Conservation (phyloP, 2,797 vertebrate genomes). For the Spheniscus humboldti region DNA sequence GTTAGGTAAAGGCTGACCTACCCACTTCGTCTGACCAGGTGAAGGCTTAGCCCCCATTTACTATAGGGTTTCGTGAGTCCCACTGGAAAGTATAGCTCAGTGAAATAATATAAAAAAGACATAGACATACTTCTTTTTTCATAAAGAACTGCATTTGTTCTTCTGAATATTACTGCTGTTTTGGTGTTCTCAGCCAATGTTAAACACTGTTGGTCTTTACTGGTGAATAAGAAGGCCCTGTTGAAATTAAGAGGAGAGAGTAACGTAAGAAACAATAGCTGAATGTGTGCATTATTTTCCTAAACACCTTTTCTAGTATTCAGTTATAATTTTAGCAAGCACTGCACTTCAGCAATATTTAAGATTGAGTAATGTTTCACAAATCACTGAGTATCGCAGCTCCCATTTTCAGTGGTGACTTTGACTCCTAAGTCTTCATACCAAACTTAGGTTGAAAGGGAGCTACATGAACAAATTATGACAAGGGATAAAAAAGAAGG, state of each 20-base stretch:
- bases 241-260: slow-evolving; percentile 8
- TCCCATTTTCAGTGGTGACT: not conserved
- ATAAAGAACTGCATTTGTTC: slow-evolving; percentile 77
- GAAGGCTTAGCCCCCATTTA: not conserved
- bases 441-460: not conserved
- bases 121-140: slow-evolving; percentile 82
- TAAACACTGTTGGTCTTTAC: slow-evolving; percentile 87
- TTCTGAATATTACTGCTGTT: slow-evolving; percentile 75
- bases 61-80: not conserved
- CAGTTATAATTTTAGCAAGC: not conserved
- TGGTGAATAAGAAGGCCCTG: slow-evolving; percentile 86
- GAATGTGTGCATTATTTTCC: not conserved
- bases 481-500: not conserved
- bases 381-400: not conserved
- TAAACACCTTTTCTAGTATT: not conserved
- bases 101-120: not conserved
- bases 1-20: not conserved
- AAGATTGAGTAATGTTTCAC: not conserved
- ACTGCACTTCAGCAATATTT: not conserved
- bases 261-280: not conserved
- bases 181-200: slow-evolving; percentile 82
- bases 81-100: not conserved
- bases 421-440: not conserved
- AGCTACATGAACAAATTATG: not conserved
- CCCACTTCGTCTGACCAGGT: not conserved